phyloP scores from a whole-genome alignment of 1,140 invertebrate species.

The Vanessa atalanta region DNA sequence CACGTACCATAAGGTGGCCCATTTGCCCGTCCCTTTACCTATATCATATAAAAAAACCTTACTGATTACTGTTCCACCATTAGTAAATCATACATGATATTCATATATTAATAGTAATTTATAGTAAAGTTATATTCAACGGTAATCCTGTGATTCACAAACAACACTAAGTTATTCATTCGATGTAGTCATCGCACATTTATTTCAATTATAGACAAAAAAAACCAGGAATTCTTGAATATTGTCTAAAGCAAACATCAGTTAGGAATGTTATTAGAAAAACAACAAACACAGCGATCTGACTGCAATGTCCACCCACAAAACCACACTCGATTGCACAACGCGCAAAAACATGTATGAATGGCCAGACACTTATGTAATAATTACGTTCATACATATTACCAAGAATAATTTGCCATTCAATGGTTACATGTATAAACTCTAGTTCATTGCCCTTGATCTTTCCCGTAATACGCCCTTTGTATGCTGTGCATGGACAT shows the following conservation, averaged over 20 bases:
- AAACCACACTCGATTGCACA: background rate
- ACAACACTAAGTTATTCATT: too few relatives aligned
- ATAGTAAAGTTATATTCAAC: too few relatives aligned
- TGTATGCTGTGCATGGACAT: background rate
- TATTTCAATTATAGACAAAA: too few relatives aligned
- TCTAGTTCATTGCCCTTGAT: constrained; percentile 12
- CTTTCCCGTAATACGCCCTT: background rate
- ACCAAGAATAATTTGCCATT: constrained; percentile 9
- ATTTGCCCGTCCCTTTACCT: too few relatives aligned
- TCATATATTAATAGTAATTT: too few relatives aligned
- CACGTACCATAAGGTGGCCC: too few relatives aligned
- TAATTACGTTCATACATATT: constrained; percentile 8
- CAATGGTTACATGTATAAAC: background rate
- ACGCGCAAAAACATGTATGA: constrained; percentile 8
- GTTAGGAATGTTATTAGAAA: background rate
- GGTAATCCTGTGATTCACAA: too few relatives aligned
- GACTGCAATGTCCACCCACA: background rate
- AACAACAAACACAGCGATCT: background rate
- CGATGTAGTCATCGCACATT: too few relatives aligned
- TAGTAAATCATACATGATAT: too few relatives aligned
- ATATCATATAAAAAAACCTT: too few relatives aligned
- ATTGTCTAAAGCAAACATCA: background rate
- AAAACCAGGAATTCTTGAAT: too few relatives aligned
- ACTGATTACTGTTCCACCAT: too few relatives aligned
- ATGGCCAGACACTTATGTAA: constrained; percentile 10